A percentile compares a stretch with the other conserved stretches of the same genome.
These are phyloP conservation scores for Limnodromus scolopaceus DNA, from an alignment of 2,797 vertebrate genomes.

Conservation along the genomic window DNA sequence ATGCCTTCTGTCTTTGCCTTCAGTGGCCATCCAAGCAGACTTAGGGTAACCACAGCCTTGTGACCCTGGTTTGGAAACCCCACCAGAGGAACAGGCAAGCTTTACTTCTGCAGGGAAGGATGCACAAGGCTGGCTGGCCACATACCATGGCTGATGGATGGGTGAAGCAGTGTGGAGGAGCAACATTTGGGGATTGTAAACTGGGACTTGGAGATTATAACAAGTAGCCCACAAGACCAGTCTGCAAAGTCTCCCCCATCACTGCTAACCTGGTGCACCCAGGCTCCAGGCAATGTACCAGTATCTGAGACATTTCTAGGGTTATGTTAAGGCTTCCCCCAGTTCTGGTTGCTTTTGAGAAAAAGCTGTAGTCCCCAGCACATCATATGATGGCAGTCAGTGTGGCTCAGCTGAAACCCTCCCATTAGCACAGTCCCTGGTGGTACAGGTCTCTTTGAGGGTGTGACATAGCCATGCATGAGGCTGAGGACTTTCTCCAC, in stretches of 20 bases:
- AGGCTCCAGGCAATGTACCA: not conserved
- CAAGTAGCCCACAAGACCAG: fast-evolving
- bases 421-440: not conserved
- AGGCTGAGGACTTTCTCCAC: not conserved
- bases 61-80: not conserved
- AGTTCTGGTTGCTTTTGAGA: not conserved
- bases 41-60: not conserved
- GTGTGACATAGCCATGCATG: not conserved
- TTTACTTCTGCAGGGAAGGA: not conserved
- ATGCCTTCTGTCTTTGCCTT: not conserved
- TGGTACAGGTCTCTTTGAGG: not conserved
- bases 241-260: not conserved
- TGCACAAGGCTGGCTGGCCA: not conserved
- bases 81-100: not conserved
- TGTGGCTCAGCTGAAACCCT: not conserved
- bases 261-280: not conserved
- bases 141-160: not conserved
- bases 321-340: not conserved
- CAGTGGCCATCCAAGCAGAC: not conserved
- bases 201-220: not conserved
- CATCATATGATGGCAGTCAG: not conserved
- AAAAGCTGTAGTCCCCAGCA: not conserved
- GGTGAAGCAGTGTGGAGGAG: not conserved
- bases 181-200: not conserved
- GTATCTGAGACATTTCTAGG: not conserved